Base-by-base conservation (phyloP, 2,113 vertebrate genomes). In the Phrynocephalus versicolor region DNA sequence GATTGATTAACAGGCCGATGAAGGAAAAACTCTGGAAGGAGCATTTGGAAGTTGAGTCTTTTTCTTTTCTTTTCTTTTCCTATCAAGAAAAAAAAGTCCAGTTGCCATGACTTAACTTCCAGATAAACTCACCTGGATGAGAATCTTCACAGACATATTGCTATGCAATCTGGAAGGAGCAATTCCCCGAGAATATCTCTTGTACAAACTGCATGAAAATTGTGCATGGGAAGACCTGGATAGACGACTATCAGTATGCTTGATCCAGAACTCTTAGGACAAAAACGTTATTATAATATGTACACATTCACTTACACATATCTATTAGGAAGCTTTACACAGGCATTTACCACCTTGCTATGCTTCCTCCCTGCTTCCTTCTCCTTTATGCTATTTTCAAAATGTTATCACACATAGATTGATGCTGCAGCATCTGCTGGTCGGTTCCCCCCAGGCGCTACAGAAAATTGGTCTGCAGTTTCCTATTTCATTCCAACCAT, bases 391-490 rank as follows among this genome's bases (percentile, higher is more conserved):
- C 37, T 88, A 2, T 84, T 88, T 91, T 89, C 84, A 86, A 84
- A 88, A 64, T 89, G 86, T n/a, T 57, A 78, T 87, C 71, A 84
- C 12, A 79, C 81, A 9, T 86, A 19, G 21, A 85, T 37, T 30
- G n/a, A 81, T 64, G 71, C 45, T 71, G 35, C 39, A 89, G 16
- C 84, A 90, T 89, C n/a, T 60, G 15, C 90, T 51, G 79, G 60
- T 76, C 67, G 21, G 37, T 81, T 90, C 51, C 79, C 87, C 72
- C 12, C 35, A 90, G 84, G 75, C 89, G 92, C 23, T 39, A 60
- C 84, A 87, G 84, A 91, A 92, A 92, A 83, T 90, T 76, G 90
- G 88, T 92, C 64, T 85, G 39, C 85, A 89, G 79, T 90, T 90
- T 76, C 18, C 55, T n/a, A 25, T 88, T 92, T 92, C 80, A 88